A percentile compares a stretch with the other conserved stretches of the same genome.
Evolutionary conservation across 1,140 invertebrate genomes (phyloP).

Genomic region (Laupala kohalensis): DNA sequence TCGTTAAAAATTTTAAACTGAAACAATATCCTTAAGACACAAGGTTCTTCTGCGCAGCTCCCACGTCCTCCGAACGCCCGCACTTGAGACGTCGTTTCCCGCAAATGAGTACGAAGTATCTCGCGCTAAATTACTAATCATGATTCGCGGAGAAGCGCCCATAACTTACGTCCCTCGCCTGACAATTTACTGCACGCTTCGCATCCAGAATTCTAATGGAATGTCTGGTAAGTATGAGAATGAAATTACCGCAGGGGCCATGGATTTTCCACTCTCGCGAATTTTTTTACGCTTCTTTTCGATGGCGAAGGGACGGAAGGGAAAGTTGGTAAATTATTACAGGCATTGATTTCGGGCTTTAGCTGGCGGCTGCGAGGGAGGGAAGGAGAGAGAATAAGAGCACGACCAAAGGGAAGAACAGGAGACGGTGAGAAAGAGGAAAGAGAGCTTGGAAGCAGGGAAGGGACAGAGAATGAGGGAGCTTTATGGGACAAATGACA

Average conservation of each 20-base stretch:
- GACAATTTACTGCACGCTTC: conserved; percentile 1
- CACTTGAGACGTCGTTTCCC: no score
- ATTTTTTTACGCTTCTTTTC: neutral
- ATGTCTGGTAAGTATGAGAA: conserved; percentile 5
- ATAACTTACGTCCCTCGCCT: neutral
- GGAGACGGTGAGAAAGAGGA: neutral
- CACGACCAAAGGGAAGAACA: neutral
- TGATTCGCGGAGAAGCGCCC: neutral
- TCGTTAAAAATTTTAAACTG: no score
- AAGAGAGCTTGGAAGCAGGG: neutral
- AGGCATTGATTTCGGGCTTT: conserved; percentile 4
- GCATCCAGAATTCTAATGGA: conserved; percentile 2
- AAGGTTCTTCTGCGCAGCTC: no score
- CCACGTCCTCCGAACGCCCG: no score
- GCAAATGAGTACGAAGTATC: neutral
- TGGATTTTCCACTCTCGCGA: conserved; percentile 1
- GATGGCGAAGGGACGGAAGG: neutral
- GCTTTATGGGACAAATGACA: conserved; percentile 6
- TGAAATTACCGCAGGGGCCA: conserved; percentile 3
- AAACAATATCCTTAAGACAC: no score
- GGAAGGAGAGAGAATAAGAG: neutral
- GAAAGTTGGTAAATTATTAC: conserved; percentile 8
- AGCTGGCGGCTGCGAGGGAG: no score
- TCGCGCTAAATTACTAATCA: neutral
- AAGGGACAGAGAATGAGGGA: neutral